Evolutionary conservation across 2,888 invertebrate species (phyloP), one percentile per base, ranked within the genome.

Genomic region (Cyclophora albipunctata): DNA sequence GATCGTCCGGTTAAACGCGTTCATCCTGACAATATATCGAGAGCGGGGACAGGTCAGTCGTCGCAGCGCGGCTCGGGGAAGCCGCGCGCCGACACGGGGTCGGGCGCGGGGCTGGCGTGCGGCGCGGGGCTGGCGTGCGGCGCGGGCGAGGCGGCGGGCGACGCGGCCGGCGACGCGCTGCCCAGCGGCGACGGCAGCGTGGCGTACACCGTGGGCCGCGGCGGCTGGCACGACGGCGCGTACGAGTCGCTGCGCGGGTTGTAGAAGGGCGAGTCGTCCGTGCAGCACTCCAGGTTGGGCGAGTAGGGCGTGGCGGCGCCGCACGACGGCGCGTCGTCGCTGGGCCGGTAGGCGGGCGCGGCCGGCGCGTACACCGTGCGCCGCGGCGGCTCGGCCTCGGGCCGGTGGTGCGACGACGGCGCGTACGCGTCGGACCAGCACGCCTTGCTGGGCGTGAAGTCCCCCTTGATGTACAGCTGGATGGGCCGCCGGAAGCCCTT

Each of bases 401-500:
- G 88, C 63, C 69, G 63, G 76, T 91, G 91, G 63, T 91, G 91
- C 5, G 91, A 91, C 6, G 91, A 91, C n/a, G 91, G 91, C 69
- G 89, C 90, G 72, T 91, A 86, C 37, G 91, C 91, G 67, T 92
- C 92, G 60, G 91, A 91, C 92, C 92, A 92, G 44, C 90, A 78
- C 52, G 91, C 90, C 72, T 92, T 91, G 68, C 91, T 89, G 52
- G 89, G 90, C 6, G 92, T 92, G 70, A 91, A 92, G 66, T 92
- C 92, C 0, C 91, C 91, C 67, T 92, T 92, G 58, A 91, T 84
- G 68, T 90, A 92, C 56, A 92, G 72, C 78, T 94, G 93, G 56
- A 96, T 94, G 5, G 96, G 96, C 42, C 96, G 90, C 61, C 95
- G 93, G 81, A 97, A 97, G 34, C 98, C 98, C 86, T 95, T 96